Evolutionary conservation across 1,140 invertebrate species (phyloP).

Genomic region (Rhopalosiphum padi): DNA sequence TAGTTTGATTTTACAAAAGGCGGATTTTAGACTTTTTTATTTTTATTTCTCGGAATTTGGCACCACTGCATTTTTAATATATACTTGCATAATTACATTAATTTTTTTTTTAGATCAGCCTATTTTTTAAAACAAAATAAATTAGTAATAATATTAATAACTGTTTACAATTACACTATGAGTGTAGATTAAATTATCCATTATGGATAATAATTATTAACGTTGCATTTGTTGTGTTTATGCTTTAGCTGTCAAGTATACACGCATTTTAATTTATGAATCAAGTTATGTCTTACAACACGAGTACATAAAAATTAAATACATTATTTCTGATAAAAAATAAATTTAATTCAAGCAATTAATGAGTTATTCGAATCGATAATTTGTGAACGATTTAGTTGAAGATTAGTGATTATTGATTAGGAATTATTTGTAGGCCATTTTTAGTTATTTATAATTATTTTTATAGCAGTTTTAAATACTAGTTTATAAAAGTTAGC

Average conservation of each 20-base stretch:
- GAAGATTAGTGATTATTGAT: neutral
- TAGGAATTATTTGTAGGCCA: neutral
- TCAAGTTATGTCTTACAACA: neutral
- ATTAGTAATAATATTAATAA: neutral
- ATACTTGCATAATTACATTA: neutral
- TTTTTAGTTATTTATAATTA: neutral
- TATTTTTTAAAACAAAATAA: neutral
- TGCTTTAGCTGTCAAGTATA: neutral
- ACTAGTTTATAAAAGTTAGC: neutral
- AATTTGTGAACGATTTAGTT: neutral
- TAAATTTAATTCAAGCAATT: neutral
- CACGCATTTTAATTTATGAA: neutral
- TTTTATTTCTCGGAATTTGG: no score
- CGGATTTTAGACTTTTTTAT: no score
- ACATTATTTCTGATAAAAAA: neutral
- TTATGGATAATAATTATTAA: neutral
- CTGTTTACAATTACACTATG: neutral
- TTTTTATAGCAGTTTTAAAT: neutral
- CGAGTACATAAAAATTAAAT: neutral
- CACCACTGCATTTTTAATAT: neutral
- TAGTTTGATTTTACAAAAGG: no score
- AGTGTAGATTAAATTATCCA: neutral
- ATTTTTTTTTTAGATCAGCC: neutral
- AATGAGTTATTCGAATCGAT: neutral
- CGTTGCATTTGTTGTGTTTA: neutral